Percentiles rank a stretch among this genome's conserved stretches.
Conservation (phyloP, 2,797 vertebrate species). For the Ptychobarbus kaznakovi region DNA sequence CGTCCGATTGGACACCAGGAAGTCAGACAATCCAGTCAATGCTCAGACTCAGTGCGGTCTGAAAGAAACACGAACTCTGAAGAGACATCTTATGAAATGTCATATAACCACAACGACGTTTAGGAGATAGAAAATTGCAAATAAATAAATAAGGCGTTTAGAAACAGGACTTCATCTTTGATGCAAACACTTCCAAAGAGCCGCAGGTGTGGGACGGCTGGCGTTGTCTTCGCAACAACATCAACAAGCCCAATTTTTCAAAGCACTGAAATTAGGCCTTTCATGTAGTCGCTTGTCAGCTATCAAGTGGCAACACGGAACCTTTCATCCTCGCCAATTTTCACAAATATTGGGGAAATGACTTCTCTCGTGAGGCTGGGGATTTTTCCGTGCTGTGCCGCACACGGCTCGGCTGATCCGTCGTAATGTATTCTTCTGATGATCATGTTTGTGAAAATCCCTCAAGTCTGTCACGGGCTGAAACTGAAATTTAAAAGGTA, state of each 20-base stretch:
- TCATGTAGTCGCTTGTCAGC: slow-evolving; percentile 52
- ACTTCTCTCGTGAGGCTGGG: slow-evolving; percentile 29
- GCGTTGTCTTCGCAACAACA: slow-evolving; percentile 23
- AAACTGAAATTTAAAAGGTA: slow-evolving; percentile 28
- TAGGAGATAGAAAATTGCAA: neutral
- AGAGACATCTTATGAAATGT: neutral
- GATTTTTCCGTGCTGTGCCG: neutral
- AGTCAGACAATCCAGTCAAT: neutral
- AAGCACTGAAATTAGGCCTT: slow-evolving; percentile 55
- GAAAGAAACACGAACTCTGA: neutral
- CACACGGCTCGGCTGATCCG: neutral
- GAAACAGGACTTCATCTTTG: slow-evolving; percentile 37
- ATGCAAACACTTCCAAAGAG: slow-evolving; percentile 35
- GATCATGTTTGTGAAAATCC: slow-evolving; percentile 33
- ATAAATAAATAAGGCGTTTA: slow-evolving; percentile 12
- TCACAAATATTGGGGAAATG: slow-evolving; percentile 45
- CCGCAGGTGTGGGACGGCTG: slow-evolving; percentile 27
- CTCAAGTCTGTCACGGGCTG: slow-evolving; percentile 24
- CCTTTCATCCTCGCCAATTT: slow-evolving; percentile 51
- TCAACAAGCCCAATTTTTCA: slow-evolving; percentile 52
- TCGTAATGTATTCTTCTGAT: slow-evolving; percentile 31
- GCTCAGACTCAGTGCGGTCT: neutral
- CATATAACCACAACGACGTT: neutral
- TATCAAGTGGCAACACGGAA: slow-evolving; percentile 52
- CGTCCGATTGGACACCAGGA: neutral